These are phyloP conservation scores for Paragorgia papillata DNA, from an alignment of 92 coral and sea anemone species.

Conservation along the genomic window DNA sequence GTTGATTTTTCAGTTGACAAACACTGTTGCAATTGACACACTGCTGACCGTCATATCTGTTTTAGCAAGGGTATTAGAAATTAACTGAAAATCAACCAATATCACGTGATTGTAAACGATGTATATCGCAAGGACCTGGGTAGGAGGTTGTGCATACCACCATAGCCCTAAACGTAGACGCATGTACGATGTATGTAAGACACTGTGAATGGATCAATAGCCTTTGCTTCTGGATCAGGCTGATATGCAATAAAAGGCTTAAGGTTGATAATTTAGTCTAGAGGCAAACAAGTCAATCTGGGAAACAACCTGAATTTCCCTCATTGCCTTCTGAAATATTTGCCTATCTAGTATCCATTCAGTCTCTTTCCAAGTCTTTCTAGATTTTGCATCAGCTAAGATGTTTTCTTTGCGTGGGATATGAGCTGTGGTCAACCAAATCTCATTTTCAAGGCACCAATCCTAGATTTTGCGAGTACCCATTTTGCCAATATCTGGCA, in stretches of 20 bases:
- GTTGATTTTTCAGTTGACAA: no score
- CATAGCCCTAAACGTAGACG: no score
- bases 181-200: no score
- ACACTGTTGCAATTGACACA: no score
- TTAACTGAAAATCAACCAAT: no score
- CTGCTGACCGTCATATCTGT: no score
- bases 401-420: conserved; percentile 56
- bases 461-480: conserved; percentile 63
- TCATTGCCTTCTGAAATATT: conserved; percentile 30
- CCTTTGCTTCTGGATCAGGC: conserved; percentile 60
- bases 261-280: conserved; percentile 37
- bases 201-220: conserved; percentile 42
- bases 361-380: conserved; percentile 38
- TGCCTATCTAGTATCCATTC: conserved; percentile 50
- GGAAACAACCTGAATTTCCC: conserved; percentile 35
- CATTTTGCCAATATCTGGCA: conserved; percentile 62
- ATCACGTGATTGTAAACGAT: no score
- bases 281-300: conserved; percentile 57
- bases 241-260: conserved; percentile 54
- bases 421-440: conserved; percentile 50
- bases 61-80: no score
- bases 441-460: conserved; percentile 41
- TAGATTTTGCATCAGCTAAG: conserved; percentile 51
- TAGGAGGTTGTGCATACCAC: no score
- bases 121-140: no score